phyloP scores from a whole-genome alignment of 2,797 vertebrate genomes.

The Malacoraja senta region DNA sequence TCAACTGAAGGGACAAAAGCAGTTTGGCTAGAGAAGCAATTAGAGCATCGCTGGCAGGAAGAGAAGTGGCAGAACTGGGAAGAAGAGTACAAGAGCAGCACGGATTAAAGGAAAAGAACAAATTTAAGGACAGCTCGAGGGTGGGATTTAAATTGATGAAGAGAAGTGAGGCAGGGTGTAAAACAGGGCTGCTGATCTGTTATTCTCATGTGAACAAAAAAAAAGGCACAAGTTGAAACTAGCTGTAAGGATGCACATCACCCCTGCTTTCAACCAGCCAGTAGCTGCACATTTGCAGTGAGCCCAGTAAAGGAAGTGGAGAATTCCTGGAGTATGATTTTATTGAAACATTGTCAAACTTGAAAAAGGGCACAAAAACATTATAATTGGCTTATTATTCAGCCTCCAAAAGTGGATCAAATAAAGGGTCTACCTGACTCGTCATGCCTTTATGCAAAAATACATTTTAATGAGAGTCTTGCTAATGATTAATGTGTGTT shows the following conservation, averaged over 20 bases:
- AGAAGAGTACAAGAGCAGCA: background rate
- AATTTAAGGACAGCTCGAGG: background rate
- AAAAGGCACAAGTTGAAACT: background rate
- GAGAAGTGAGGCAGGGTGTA: background rate
- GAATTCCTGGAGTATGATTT: background rate
- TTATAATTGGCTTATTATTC: background rate
- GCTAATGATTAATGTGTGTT: background rate
- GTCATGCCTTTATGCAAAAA: background rate
- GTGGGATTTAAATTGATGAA: background rate
- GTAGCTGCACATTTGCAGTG: background rate
- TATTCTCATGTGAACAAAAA: background rate
- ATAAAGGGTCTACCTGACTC: background rate
- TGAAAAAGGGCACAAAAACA: background rate
- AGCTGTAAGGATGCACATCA: background rate
- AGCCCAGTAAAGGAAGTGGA: background rate
- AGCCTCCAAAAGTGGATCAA: background rate
- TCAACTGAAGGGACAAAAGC: background rate
- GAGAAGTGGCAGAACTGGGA: background rate
- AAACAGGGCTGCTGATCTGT: background rate
- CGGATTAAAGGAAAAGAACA: background rate
- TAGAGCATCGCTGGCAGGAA: background rate
- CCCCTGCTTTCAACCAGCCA: background rate
- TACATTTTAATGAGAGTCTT: background rate
- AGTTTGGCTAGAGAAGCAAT: background rate
- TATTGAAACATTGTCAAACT: background rate